Evolutionary conservation across 2,797 vertebrate genomes (phyloP).

Genomic region (Gymnopithys bicolor): DNA sequence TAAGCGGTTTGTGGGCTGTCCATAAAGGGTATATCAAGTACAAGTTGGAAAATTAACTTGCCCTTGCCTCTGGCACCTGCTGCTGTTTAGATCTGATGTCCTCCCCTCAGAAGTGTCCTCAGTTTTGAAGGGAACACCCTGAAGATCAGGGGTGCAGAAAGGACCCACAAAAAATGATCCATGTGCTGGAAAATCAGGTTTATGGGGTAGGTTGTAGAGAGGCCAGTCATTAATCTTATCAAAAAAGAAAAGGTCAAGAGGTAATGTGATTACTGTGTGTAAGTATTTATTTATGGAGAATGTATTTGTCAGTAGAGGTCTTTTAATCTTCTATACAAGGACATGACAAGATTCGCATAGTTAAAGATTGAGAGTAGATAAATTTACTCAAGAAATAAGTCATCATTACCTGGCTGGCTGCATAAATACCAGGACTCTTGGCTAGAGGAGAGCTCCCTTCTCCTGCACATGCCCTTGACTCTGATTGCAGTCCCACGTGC

Average conservation of each 20-base stretch:
- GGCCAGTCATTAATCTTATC: background rate
- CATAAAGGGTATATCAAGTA: background rate
- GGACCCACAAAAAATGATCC: background rate
- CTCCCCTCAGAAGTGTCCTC: background rate
- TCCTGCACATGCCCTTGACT: background rate
- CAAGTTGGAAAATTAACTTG: background rate
- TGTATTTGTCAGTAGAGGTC: background rate
- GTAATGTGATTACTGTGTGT: background rate
- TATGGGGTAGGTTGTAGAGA: background rate
- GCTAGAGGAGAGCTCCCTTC: background rate
- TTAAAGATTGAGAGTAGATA: background rate
- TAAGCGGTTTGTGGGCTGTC: background rate
- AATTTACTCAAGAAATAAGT: background rate
- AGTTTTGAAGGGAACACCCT: background rate
- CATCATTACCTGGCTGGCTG: background rate
- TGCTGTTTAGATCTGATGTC: background rate
- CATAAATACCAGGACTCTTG: background rate
- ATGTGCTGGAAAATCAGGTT: background rate
- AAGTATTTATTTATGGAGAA: slow-evolving; percentile 1
- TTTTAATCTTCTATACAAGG: background rate
- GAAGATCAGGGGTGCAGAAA: background rate
- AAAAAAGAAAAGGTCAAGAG: background rate
- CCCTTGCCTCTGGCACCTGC: background rate
- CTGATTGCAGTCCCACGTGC: background rate
- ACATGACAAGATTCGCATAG: background rate